Percentiles rank a stretch among this genome's conserved stretches.
Evolutionary conservation across 1,140 invertebrate species (phyloP).

Genomic region (Bradysia coprophila): DNA sequence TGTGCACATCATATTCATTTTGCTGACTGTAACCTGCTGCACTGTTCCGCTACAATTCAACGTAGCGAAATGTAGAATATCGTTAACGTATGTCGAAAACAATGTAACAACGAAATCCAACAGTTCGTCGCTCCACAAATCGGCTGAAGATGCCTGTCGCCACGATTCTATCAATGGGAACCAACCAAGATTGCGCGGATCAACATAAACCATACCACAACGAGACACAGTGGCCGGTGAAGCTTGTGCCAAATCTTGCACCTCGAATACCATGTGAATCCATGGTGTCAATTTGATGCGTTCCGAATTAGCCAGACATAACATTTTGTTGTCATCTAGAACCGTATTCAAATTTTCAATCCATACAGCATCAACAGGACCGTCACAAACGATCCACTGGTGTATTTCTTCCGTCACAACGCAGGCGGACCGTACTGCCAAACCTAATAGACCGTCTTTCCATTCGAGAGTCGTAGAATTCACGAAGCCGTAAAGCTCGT

Average conservation of each 20-base stretch:
- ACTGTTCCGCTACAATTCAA: constrained; percentile 44
- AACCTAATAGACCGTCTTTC: constrained; percentile 68
- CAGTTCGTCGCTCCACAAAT: constrained; percentile 30
- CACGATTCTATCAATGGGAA: constrained; percentile 63
- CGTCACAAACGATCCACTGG: constrained; percentile 76
- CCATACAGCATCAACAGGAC: constrained; percentile 87
- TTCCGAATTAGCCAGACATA: constrained; percentile 73
- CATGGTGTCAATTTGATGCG: constrained; percentile 72
- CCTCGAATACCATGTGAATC: constrained; percentile 77
- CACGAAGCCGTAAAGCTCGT: constrained; percentile 77
- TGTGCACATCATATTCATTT: constrained; percentile 48
- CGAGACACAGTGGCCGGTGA: constrained; percentile 77
- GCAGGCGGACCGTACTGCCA: constrained; percentile 47
- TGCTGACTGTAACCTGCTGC: constrained; percentile 60
- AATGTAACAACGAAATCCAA: constrained; percentile 34
- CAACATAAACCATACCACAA: constrained; percentile 81
- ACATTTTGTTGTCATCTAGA: constrained; percentile 86
- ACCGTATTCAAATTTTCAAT: constrained; percentile 92
- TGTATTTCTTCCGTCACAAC: constrained; percentile 42
- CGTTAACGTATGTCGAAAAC: constrained; percentile 41
- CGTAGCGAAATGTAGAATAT: constrained; percentile 40
- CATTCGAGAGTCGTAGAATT: constrained; percentile 72
- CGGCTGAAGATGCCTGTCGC: constrained; percentile 37
- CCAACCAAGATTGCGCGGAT: constrained; percentile 63
- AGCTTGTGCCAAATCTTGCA: constrained; percentile 67